These are phyloP conservation scores for Drosophila putrida DNA, from an alignment of 2,888 invertebrate genomes.

Conservation along the genomic window DNA sequence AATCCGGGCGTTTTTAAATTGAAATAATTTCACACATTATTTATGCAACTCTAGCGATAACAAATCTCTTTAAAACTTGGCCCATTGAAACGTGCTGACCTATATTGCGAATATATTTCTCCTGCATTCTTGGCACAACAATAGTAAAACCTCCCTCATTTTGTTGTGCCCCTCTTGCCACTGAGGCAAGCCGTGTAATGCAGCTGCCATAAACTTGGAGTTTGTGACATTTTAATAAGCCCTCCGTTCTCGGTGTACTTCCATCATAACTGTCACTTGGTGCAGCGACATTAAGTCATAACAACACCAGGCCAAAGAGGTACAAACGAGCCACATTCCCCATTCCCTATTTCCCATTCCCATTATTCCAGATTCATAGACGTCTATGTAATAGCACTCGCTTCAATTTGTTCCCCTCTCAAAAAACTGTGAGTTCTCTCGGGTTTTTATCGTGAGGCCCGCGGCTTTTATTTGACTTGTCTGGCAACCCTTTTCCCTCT, in stretches of 20 bases:
- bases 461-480: constrained; percentile 77
- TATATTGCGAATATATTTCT: neutral
- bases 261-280: constrained; percentile 71
- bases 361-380: neutral
- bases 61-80: neutral
- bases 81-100: constrained; percentile 12
- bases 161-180: neutral
- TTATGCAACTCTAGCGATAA: neutral
- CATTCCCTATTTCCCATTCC: constrained; percentile 6
- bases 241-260: constrained; percentile 63
- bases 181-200: constrained; percentile 47
- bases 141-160: neutral
- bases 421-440: constrained; percentile 37
- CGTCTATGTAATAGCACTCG: constrained; percentile 19
- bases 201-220: constrained; percentile 84
- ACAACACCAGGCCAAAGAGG: constrained; percentile 57
- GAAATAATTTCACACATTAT: neutral
- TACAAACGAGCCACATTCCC: constrained; percentile 7
- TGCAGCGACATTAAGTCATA: constrained; percentile 75
- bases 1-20: neutral
- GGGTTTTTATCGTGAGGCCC: constrained; percentile 52
- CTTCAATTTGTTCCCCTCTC: constrained; percentile 53
- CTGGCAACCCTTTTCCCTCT: constrained; percentile 32
- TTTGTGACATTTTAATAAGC: constrained; percentile 83
- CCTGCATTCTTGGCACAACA: constrained; percentile 18